Evolutionary conservation across 2,888 invertebrate species (phyloP).

Genomic region (Caenorhabditis macrosperma): DNA sequence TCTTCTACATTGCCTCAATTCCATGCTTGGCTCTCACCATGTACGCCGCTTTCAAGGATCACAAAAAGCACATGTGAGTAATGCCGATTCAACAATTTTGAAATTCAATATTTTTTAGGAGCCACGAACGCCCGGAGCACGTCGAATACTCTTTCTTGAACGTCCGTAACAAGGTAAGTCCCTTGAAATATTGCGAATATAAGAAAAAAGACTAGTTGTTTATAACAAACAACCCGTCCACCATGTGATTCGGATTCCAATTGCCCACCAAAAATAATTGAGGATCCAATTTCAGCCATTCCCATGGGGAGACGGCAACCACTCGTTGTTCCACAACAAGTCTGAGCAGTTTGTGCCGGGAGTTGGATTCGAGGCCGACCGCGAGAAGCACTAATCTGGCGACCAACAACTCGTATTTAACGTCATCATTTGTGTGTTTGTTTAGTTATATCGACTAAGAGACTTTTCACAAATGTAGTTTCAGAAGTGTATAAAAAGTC

Average conservation of each 20-base stretch:
- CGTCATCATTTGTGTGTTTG: conserved; percentile 39
- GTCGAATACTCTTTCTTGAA: conserved; percentile 77
- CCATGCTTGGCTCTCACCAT: conserved; percentile 76
- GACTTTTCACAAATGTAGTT: conserved; percentile 38
- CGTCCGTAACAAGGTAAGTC: conserved; percentile 72
- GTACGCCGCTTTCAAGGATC: conserved; percentile 72
- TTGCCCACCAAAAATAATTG: conserved; percentile 18
- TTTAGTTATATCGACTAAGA: conserved; percentile 22
- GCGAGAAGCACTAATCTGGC: conserved; percentile 57
- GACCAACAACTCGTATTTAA: conserved; percentile 18
- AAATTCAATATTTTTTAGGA: conserved; percentile 45
- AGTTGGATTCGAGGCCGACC: conserved; percentile 76
- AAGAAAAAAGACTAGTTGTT: neutral
- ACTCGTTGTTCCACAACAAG: conserved; percentile 89
- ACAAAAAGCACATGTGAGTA: conserved; percentile 66
- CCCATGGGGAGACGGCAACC: conserved; percentile 95
- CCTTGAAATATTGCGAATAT: neutral
- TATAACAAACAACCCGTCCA: conserved; percentile 2
- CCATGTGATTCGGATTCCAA: neutral
- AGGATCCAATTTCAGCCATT: conserved; percentile 84
- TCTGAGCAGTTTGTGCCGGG: conserved; percentile 77
- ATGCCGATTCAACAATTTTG: no score
- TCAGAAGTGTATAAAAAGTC: conserved; percentile 43
- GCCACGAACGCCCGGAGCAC: conserved; percentile 74
- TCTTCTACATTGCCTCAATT: conserved; percentile 75